phyloP scores from a whole-genome alignment of 2,888 invertebrate genomes.

The Aquatica leii region DNA sequence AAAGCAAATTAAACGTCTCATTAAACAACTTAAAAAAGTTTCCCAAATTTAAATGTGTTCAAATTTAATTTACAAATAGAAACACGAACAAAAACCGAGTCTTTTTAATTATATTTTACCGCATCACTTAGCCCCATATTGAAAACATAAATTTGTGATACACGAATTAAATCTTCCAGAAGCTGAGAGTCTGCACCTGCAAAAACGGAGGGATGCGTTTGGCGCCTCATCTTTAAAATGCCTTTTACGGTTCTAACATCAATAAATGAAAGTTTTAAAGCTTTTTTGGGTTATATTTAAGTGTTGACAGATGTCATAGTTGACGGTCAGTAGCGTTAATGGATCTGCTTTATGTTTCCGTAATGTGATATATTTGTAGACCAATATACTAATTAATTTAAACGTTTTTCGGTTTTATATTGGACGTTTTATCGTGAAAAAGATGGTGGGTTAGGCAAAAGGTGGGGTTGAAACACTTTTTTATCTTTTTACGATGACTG shows the following conservation, averaged over 20 bases:
- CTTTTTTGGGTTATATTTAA: conserved; percentile 15
- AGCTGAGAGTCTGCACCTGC: conserved; percentile 21
- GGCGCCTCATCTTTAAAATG: conserved; percentile 24
- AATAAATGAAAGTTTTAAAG: conserved; percentile 16
- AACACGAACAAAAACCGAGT: too few relatives aligned
- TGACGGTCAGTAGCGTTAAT: conserved; percentile 17
- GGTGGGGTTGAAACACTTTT: too few relatives aligned
- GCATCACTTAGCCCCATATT: background rate
- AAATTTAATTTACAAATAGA: too few relatives aligned
- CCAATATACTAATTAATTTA: background rate
- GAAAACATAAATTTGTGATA: conserved; percentile 28
- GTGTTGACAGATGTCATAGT: conserved; percentile 31
- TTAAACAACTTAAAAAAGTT: too few relatives aligned
- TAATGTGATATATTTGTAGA: conserved; percentile 19
- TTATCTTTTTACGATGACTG: too few relatives aligned
- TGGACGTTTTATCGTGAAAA: too few relatives aligned
- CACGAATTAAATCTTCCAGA: conserved; percentile 21
- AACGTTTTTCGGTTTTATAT: background rate
- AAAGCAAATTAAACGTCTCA: too few relatives aligned
- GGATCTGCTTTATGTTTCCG: conserved; percentile 32
- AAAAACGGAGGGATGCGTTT: conserved; percentile 13
- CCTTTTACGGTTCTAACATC: conserved; percentile 16
- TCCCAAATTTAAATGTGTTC: too few relatives aligned
- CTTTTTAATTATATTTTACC: too few relatives aligned
- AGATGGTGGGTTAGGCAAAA: too few relatives aligned